Evolutionary conservation across 2,888 invertebrate species (phyloP).

Genomic region (Bellardia pandia): DNA sequence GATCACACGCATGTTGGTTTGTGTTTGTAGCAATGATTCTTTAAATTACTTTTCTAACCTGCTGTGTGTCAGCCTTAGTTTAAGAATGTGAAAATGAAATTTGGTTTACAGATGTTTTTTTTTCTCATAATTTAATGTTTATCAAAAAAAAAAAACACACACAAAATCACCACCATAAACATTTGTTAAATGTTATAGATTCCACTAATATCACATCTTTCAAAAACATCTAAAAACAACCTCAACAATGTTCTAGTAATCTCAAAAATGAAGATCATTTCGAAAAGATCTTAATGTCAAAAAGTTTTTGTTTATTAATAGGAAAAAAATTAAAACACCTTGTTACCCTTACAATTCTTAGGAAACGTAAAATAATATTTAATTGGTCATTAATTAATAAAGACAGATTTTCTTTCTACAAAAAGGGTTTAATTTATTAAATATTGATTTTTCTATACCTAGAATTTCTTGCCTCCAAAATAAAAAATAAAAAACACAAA

Average conservation of each 20-base stretch:
- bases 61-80: slow-evolving; percentile 76
- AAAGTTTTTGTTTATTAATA: background rate
- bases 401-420: background rate
- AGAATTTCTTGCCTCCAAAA: slow-evolving; percentile 8
- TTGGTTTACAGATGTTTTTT: slow-evolving; percentile 81
- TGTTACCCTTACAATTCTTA: slow-evolving; percentile 25
- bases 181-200: slow-evolving; percentile 61
- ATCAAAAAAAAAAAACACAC: background rate
- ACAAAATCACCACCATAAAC: background rate
- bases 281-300: slow-evolving; percentile 32
- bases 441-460: slow-evolving; percentile 61
- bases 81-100: slow-evolving; percentile 77
- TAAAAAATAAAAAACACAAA: background rate
- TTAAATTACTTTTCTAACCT: slow-evolving; percentile 44
- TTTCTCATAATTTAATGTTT: slow-evolving; percentile 70
- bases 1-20: slow-evolving; percentile 63
- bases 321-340: slow-evolving; percentile 43
- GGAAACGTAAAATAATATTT: slow-evolving; percentile 55
- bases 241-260: slow-evolving; percentile 17
- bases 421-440: slow-evolving; percentile 67
- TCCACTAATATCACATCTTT: slow-evolving; percentile 50
- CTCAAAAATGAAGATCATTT: slow-evolving; percentile 39
- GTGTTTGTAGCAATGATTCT: background rate
- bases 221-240: background rate
- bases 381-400: slow-evolving; percentile 71